Evolutionary conservation across 2,797 vertebrate genomes (phyloP).

Genomic region (Ara ararauna): DNA sequence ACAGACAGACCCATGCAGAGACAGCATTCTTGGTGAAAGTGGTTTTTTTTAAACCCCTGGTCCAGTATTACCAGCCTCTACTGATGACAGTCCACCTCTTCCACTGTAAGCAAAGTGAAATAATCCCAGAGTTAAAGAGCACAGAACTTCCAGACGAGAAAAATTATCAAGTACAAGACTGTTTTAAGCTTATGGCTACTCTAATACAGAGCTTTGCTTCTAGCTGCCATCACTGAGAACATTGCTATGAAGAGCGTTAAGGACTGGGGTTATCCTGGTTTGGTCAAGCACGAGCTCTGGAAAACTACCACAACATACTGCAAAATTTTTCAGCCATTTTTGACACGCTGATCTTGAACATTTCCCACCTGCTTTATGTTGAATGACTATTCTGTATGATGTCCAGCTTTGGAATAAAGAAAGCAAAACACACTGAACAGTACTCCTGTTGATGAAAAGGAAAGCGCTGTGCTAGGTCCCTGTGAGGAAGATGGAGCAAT

Average conservation of each 20-base stretch:
- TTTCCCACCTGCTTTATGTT: neutral
- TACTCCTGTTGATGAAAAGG: neutral
- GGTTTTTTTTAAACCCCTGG: neutral
- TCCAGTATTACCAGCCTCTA: neutral
- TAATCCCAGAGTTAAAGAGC: neutral
- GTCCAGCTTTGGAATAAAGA: neutral
- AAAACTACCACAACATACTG: neutral
- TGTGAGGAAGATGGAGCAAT: neutral
- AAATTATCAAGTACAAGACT: neutral
- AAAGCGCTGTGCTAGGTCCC: neutral
- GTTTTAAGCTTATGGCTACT: neutral
- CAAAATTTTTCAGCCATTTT: neutral
- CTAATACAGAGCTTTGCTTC: neutral
- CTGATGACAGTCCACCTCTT: neutral
- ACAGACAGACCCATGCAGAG: neutral
- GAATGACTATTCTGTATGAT: neutral
- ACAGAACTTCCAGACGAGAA: neutral
- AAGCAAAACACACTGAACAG: neutral
- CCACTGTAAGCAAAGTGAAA: neutral
- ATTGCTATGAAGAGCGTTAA: neutral
- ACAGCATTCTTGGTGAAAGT: neutral
- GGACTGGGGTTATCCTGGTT: neutral
- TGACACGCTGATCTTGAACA: neutral
- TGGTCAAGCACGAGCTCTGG: neutral
- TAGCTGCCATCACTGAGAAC: neutral